Evolutionary conservation across 1,140 invertebrate species (phyloP), one percentile per base, ranked within the genome.

Genomic region (Atopsyche davidsoni): DNA sequence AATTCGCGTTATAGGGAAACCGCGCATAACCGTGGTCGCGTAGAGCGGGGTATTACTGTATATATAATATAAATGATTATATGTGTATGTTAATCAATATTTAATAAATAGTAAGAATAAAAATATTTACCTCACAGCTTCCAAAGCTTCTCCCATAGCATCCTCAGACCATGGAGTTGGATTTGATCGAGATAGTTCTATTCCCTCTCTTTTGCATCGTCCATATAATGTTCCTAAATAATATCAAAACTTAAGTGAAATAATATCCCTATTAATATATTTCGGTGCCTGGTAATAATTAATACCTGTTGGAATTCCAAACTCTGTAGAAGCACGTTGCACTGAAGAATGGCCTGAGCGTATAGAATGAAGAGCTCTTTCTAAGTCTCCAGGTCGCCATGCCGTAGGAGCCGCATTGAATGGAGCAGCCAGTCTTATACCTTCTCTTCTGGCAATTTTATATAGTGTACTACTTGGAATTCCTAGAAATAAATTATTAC

Each of bases 321-420:
- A 91, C 63, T 87, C 85, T 2, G 86, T 80, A 43, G 87, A 87
- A 34, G 88, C 88, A 59, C 86, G 80, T 68, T 91, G 88, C 24
- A 92, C 88, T n/a, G 87, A 88, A 38, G 82, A 82, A 61, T 84
- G 82, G 25, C 88, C 87, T 39, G 81, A 80, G 52, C 87, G 76
- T 57, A 92, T 91, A 46, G 87, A 84, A 64, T 87, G 85, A 28
- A 92, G 75, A 46, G 89, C 89, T 59, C 83, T 78, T 63, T 85
- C 84, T 42, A 92, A 74, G 67, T 92, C 88, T 47, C 86, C 85
- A 17, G 85, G 85, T 22, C 82, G 83, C 87, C 88, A 92, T 2
- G 86, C 81, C n/a, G 87, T 90, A 11, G 88, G 87, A 53, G 87
- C 87, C n/a, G 87, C 87, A 72, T 90, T 90, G 70, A 91, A 91